These are phyloP conservation scores for Prunella strophiata DNA, from an alignment of 2,797 vertebrate species.

Conservation along the genomic window DNA sequence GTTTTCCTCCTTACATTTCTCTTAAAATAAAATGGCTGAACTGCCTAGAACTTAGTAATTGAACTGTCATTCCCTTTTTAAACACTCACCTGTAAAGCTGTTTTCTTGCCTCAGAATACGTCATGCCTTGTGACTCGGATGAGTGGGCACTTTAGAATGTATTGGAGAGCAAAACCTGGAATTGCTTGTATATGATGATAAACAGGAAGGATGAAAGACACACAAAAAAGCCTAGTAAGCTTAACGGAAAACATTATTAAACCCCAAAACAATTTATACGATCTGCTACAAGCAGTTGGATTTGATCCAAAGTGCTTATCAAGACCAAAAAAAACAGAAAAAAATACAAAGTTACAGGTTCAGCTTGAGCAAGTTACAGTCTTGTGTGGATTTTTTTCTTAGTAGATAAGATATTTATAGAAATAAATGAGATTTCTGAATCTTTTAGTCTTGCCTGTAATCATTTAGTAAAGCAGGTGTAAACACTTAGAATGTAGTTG, in stretches of 20 bases:
- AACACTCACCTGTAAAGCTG: background rate
- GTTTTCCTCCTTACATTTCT: background rate
- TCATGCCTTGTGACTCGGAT: background rate
- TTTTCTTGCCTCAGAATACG: background rate
- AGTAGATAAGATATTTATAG: background rate
- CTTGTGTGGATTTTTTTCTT: background rate
- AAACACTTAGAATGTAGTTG: background rate
- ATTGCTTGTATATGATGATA: background rate
- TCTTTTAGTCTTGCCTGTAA: background rate
- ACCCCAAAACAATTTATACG: accelerated
- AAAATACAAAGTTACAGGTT: background rate
- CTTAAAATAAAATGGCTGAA: background rate
- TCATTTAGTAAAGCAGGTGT: background rate
- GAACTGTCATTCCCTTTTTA: background rate
- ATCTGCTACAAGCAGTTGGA: background rate
- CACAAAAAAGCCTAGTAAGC: background rate
- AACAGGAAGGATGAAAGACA: background rate
- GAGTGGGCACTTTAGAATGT: background rate
- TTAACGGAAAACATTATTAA: background rate
- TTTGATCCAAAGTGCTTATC: background rate
- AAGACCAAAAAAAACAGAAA: background rate
- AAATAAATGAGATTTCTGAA: background rate
- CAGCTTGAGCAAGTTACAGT: background rate
- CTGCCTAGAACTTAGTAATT: background rate
- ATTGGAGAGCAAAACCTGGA: background rate